These are phyloP conservation scores for Osmoderma eremita DNA, from an alignment of 2,888 invertebrate genomes.

Conservation along the genomic window DNA sequence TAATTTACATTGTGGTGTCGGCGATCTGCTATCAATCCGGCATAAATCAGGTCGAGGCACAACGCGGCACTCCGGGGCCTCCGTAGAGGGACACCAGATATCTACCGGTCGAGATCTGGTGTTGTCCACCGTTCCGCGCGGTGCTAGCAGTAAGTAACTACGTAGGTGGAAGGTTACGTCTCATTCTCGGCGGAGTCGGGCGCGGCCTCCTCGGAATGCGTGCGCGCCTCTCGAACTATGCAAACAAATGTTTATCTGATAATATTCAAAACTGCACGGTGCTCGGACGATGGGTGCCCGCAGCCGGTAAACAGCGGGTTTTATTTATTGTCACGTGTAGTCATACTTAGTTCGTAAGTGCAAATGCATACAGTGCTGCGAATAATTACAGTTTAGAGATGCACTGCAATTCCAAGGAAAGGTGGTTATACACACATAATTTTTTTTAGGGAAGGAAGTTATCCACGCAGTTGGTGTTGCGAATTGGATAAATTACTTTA, in stretches of 20 bases:
- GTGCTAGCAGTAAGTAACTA: constrained; percentile 6
- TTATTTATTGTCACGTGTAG: constrained; percentile 9
- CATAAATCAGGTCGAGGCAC: constrained; percentile 60
- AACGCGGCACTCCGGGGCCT: constrained; percentile 48
- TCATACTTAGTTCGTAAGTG: too few relatives aligned
- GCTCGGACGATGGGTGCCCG: background rate
- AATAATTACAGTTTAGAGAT: too few relatives aligned
- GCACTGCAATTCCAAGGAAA: too few relatives aligned
- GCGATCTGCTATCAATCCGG: constrained; percentile 62
- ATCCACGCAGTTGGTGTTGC: too few relatives aligned
- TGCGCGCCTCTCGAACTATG: constrained; percentile 54
- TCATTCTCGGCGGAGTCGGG: constrained; percentile 51
- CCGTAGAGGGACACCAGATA: constrained; percentile 49
- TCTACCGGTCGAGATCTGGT: constrained; percentile 54
- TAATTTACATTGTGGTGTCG: constrained; percentile 64
- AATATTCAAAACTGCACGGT: constrained; percentile 45
- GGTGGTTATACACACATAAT: too few relatives aligned
- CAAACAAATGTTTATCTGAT: constrained; percentile 56
- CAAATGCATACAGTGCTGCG: too few relatives aligned
- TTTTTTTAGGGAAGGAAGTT: too few relatives aligned
- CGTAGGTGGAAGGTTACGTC: constrained; percentile 59
- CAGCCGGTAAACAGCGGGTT: background rate
- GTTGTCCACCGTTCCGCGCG: constrained; percentile 27
- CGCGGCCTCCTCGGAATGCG: constrained; percentile 54
- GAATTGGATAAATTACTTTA: too few relatives aligned